Evolutionary conservation across 2,888 invertebrate genomes (phyloP), one percentile per base, ranked within the genome.

Genomic region (Notodonta dromedarius): DNA sequence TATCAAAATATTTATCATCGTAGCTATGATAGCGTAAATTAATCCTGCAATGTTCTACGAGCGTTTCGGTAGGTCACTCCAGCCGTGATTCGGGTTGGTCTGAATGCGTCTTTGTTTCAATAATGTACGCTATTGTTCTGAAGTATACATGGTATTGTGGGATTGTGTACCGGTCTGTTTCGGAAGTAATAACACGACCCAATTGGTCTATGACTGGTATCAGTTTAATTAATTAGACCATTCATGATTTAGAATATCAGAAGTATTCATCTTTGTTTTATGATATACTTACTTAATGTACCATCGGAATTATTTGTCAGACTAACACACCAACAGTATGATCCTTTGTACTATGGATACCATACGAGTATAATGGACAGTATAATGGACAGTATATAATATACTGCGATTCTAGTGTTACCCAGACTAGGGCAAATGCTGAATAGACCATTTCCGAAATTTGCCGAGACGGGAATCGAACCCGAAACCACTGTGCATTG

Each of bases 81-180:
- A 63, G 42, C 46, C 62, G 68, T 50, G 16, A 77, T 75, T 75
- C 63, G 70, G 75, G 75, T 77, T 67, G 67, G 59, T 16, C 58
- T 70, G 68, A 77, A 75, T 74, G 65, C 66, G 77, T 65, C 75
- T 77, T 75, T 75, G 77, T 75, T 74, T 69, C 70, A 65, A 75
- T 69, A 74, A 65, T 69, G 65, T 69, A 65, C 66, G 61, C 69
- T 66, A 73, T 75, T 75, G 70, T 75, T 69, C 63, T 66, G 52
- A 56, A 57, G 67, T 60, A 55, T 59, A 51, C 50, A 50, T 16
- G 16, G 35, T 52, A 54, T 39, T 54, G 13, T 6, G 39, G 13
- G 35, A 39, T 54, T 12, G 32, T 11, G 12, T 32, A 50, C 14
- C 32, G 24, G 52, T 52, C 13, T 52, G 13, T 52, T 51, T 52